Evolutionary conservation across 2,113 vertebrate genomes (phyloP).

Genomic region (human): GRCh38 chr7:87027501-87028000

Average conservation of each 20-base stretch:
- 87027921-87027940: neutral
- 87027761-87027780: neutral
- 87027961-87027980: neutral
- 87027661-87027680: neutral
- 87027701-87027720: neutral
- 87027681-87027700: neutral
- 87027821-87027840: neutral
- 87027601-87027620: neutral
- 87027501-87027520: neutral
- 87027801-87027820: neutral
- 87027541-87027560: neutral
- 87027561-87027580: constrained; percentile 4
- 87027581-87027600: neutral
- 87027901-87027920: neutral
- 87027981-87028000: neutral
- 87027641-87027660: neutral
- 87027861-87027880: neutral
- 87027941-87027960: neutral
- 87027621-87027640: neutral
- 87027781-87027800: neutral
- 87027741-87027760: neutral
- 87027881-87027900: neutral
- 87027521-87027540: neutral
- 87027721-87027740: neutral
- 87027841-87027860: neutral